Evolutionary conservation across 2,113 vertebrate species (phyloP), one percentile per base, ranked within the genome.

Genomic region (Zosterops borbonicus): DNA sequence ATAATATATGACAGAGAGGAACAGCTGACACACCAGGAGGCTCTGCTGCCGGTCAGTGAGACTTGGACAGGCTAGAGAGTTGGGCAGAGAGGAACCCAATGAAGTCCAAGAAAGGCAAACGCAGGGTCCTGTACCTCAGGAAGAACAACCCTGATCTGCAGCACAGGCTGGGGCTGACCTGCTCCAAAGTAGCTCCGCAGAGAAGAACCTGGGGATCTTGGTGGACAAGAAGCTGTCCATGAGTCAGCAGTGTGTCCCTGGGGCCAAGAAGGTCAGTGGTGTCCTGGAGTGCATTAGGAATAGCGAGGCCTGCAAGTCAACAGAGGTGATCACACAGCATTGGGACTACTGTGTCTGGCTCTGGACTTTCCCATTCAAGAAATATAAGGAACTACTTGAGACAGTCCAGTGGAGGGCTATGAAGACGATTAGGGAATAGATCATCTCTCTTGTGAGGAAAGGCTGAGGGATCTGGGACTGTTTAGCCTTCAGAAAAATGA

Each of bases 271-370:
- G 41, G 25, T 16, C 53, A 55, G 0, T 76, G 47, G 9, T 53
- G 56, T 35, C 39, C 70, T 55, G 6, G 14, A 14, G 5, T 55
- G 22, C 29, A 55, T 41, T 27, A 75, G 20, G n/a, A 75, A 68
- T 10, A 68, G 28, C 0, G 0, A 69, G 17, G 20, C 14, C 35
- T 49, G 35, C 14, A 42, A 6, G 5, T 69, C 35, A 28, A 76
- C 47, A 31, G 41, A 35, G 25, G 21, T 55, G 31, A 77, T 69
- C 49, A 14, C 39, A 25, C 10, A 77, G 25, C 41, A 35, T 2
- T 21, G 17, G 22, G 31, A 42, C 18, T 63, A 3, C 18, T 42
- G 22, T 33, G 56, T 69, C 35, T 10, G 28, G 8, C 56, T 69
- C 42, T 56, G 63, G 35, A 49, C 49, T 50, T 56, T 15, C 19